Evolutionary conservation across 1,140 invertebrate genomes (phyloP).

Genomic region (Bombus difficillimus): DNA sequence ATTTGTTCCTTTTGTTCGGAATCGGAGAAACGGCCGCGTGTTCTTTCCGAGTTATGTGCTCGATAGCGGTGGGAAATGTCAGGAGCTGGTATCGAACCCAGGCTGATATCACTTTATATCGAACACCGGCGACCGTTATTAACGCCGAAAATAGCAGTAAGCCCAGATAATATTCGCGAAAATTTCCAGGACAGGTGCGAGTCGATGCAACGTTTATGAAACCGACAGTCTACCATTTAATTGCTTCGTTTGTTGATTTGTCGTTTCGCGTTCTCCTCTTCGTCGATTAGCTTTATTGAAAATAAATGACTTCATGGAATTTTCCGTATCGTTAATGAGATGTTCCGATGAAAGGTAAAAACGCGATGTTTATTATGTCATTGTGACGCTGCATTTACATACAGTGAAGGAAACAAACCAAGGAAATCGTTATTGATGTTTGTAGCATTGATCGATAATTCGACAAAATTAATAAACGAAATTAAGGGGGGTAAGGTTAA

Average conservation of each 20-base stretch:
- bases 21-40: slow-evolving; percentile 3
- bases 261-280: not conserved
- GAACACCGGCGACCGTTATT: not conserved
- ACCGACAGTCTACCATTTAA: not conserved
- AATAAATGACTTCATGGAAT: not conserved
- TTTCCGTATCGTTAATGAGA: not conserved
- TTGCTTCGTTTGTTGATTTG: not conserved
- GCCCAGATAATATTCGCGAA: slow-evolving; percentile 22
- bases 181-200: not conserved
- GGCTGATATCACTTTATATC: slow-evolving; percentile 14
- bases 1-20: slow-evolving; percentile 20
- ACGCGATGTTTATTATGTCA: too few relatives aligned
- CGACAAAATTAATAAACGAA: too few relatives aligned
- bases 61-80: slow-evolving; percentile 16
- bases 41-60: slow-evolving; percentile 11
- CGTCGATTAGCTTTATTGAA: not conserved
- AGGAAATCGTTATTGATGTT: too few relatives aligned
- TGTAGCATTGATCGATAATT: too few relatives aligned
- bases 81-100: not conserved
- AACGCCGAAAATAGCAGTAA: slow-evolving; percentile 19
- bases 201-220: slow-evolving; percentile 26
- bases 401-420: too few relatives aligned
- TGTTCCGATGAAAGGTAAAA: too few relatives aligned
- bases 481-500: too few relatives aligned
- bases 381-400: too few relatives aligned